A percentile compares a stretch with the other conserved stretches of the same genome.
Evolutionary conservation across 2,113 vertebrate genomes (phyloP).

Genomic region (Agelaius tricolor): DNA sequence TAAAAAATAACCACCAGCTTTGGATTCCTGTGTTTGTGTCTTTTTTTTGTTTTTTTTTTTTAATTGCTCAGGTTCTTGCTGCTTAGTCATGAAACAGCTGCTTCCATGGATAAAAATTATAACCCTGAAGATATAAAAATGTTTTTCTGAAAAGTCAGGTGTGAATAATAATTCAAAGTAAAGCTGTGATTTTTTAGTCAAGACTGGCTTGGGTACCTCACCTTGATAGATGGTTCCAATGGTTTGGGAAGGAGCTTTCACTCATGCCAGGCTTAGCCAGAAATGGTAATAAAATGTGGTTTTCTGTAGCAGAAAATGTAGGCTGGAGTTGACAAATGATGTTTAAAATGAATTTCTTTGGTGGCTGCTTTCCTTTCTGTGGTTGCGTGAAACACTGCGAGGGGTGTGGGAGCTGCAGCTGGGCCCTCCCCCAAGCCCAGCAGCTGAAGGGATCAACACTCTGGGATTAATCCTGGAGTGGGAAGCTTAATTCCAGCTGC

Average conservation of each 20-base stretch:
- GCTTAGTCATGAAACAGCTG: background rate
- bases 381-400: rapidly evolving
- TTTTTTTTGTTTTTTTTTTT: background rate
- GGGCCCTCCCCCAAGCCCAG: background rate
- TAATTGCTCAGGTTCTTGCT: background rate
- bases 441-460: background rate
- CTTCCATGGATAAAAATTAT: background rate
- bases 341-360: background rate
- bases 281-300: background rate
- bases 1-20: conserved; percentile 18
- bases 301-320: background rate
- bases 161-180: background rate
- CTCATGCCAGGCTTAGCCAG: background rate
- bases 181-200: background rate
- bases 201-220: background rate
- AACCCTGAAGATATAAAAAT: background rate
- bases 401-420: background rate
- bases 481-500: background rate
- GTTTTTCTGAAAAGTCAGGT: background rate
- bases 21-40: conserved; percentile 9
- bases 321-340: background rate
- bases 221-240: background rate
- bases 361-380: background rate
- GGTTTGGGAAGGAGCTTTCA: background rate
- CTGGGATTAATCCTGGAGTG: background rate